Evolutionary conservation across 2,113 vertebrate species (phyloP).

Genomic region (Dromiciops gliroides): DNA sequence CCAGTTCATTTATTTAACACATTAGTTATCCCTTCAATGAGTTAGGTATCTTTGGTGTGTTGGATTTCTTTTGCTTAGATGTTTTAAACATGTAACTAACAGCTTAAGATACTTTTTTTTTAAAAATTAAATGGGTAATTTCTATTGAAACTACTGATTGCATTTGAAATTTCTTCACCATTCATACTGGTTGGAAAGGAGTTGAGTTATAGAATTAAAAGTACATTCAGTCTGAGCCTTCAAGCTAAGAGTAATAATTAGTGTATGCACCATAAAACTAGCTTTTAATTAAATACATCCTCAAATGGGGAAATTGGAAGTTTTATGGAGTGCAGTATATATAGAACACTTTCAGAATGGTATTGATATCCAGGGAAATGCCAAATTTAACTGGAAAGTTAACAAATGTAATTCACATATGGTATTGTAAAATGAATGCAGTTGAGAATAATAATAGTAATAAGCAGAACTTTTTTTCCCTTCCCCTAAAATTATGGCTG

Average conservation of each 20-base stretch:
- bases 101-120: constrained; percentile 20
- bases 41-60: neutral
- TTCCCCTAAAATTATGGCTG: neutral
- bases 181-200: constrained; percentile 40
- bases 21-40: neutral
- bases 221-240: constrained; percentile 69
- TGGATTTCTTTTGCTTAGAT: neutral
- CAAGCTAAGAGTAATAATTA: constrained; percentile 75
- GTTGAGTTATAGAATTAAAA: constrained; percentile 59
- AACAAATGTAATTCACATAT: constrained; percentile 15
- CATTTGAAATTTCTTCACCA: constrained; percentile 64
- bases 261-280: constrained; percentile 65
- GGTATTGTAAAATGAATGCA: constrained; percentile 7
- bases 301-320: constrained; percentile 11
- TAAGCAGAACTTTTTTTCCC: neutral
- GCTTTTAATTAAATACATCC: constrained; percentile 80
- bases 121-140: constrained; percentile 19
- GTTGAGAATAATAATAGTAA: neutral
- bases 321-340: constrained; percentile 24
- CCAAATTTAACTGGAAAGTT: neutral
- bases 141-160: constrained; percentile 30
- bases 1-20: neutral
- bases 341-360: constrained; percentile 22
- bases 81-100: accelerated
- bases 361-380: constrained; percentile 34